Evolutionary conservation across 2,888 invertebrate species (phyloP).

Genomic region (Sminthurides aquaticus): DNA sequence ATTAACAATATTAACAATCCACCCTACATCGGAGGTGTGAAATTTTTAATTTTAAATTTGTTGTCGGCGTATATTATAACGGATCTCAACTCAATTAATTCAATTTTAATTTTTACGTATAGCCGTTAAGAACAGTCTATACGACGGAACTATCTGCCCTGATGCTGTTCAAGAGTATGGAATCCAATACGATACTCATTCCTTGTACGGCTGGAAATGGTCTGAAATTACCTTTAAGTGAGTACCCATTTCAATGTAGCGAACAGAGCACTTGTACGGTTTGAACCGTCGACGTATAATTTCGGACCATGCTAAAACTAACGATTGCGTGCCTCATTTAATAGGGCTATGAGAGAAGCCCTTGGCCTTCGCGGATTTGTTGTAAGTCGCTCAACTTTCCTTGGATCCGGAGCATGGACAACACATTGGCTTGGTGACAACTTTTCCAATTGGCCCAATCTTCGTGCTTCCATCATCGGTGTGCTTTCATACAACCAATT

Average conservation of each 20-base stretch:
- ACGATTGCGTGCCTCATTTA: too few relatives aligned
- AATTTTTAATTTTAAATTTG: too few relatives aligned
- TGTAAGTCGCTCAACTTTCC: slow-evolving; percentile 46
- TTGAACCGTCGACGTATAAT: too few relatives aligned
- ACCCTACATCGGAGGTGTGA: slow-evolving; percentile 58
- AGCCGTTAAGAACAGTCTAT: slow-evolving; percentile 15
- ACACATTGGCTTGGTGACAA: slow-evolving; percentile 50
- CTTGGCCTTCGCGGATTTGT: slow-evolving; percentile 39
- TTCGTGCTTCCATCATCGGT: slow-evolving; percentile 45
- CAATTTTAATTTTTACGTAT: neutral
- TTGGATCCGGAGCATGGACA: slow-evolving; percentile 46
- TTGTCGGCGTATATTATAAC: too few relatives aligned
- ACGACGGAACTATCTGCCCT: slow-evolving; percentile 65
- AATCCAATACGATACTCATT: slow-evolving; percentile 68
- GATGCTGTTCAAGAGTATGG: slow-evolving; percentile 64
- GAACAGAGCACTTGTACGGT: too few relatives aligned
- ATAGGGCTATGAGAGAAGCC: slow-evolving; percentile 22
- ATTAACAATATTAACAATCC: slow-evolving; percentile 56
- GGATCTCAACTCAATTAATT: too few relatives aligned
- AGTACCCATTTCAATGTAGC: slow-evolving; percentile 46
- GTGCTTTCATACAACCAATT: slow-evolving; percentile 48
- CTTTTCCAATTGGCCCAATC: slow-evolving; percentile 45
- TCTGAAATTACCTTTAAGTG: slow-evolving; percentile 65
- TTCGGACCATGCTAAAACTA: too few relatives aligned
- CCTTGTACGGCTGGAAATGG: slow-evolving; percentile 67